phyloP scores from a whole-genome alignment of 2,797 vertebrate species.

The Cyclura pinguis region DNA sequence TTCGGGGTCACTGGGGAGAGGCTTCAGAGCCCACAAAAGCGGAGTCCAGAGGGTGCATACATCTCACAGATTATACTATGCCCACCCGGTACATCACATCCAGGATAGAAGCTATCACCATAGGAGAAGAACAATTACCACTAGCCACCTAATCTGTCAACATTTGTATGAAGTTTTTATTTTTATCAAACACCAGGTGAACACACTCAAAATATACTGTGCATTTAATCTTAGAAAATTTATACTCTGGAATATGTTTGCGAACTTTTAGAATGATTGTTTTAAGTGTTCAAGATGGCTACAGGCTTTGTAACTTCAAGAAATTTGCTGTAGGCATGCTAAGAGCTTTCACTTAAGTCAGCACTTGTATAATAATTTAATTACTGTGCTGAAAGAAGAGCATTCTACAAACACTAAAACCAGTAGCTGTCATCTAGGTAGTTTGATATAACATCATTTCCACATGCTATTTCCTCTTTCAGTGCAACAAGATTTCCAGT shows the following conservation, averaged over 20 bases:
- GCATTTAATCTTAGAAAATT: background rate
- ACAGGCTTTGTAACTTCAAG: background rate
- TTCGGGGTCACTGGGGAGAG: too few species aligned
- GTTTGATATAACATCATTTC: background rate
- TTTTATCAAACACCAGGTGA: background rate
- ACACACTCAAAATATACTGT: background rate
- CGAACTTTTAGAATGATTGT: background rate
- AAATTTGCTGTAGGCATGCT: background rate
- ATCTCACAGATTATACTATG: too few species aligned
- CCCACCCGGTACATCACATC: background rate
- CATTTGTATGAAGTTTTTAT: background rate
- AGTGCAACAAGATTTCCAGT: background rate
- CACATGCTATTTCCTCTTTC: background rate
- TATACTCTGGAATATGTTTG: background rate
- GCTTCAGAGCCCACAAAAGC: too few species aligned
- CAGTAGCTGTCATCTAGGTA: background rate
- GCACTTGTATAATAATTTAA: constrained; percentile 13
- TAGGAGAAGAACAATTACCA: background rate
- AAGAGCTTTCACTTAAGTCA: background rate
- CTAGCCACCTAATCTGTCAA: background rate
- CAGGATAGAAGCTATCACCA: background rate
- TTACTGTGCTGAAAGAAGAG: background rate
- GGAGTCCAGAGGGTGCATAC: too few species aligned
- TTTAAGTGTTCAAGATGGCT: background rate
- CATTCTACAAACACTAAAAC: background rate